Evolutionary conservation across 2,113 vertebrate species (phyloP), one percentile per base, ranked within the genome.

Genomic region (Anthoscopus minutus): DNA sequence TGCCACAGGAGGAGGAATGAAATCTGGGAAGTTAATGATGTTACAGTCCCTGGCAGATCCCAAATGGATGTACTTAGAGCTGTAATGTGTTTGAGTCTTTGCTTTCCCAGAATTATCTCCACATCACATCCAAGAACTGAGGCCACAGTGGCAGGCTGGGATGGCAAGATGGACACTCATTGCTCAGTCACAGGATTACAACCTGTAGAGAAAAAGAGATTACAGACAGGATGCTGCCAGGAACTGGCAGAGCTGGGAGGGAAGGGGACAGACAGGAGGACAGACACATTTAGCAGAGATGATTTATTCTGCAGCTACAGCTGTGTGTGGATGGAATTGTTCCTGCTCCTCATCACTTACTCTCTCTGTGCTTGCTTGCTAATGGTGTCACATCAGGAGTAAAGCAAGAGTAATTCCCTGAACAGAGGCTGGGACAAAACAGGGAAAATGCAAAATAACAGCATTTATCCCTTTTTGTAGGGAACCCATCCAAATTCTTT

Each of bases 91-190:
- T 73, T 58, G 53, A 51, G 51, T 82, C 65, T 91, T 35, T 81
- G 86, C 78, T 88, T 89, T 94, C 80, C 86, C 91, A 94, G 91
- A 90, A 92, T 72, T 79, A 66, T 67, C 71, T 85, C 57, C 38
- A 4, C 91, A 66, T 82, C 86, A 72, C 58, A 79, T 79, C 91
- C 88, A 90, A 89, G 92, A 92, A 60, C 30, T 67, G 79, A 82
- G 86, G 85, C 25, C 13, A 2, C 11, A 18, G 77, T 77, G 73
- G 73, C 90, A 93, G 92, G 30, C 88, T 71, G 92, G 74, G 19
- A 38, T 71, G 91, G 91, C 88, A 71, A 92, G 96, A 94, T 89
- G 88, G 92, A 86, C 93, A n/a, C 23, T 90, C 86, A 69, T 86
- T 94, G 93, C 94, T 85, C 11, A 8, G 33, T 15, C 78, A 38